phyloP scores from a whole-genome alignment of 2,113 vertebrate genomes.

The Telmatochromis bifrenatus region DNA sequence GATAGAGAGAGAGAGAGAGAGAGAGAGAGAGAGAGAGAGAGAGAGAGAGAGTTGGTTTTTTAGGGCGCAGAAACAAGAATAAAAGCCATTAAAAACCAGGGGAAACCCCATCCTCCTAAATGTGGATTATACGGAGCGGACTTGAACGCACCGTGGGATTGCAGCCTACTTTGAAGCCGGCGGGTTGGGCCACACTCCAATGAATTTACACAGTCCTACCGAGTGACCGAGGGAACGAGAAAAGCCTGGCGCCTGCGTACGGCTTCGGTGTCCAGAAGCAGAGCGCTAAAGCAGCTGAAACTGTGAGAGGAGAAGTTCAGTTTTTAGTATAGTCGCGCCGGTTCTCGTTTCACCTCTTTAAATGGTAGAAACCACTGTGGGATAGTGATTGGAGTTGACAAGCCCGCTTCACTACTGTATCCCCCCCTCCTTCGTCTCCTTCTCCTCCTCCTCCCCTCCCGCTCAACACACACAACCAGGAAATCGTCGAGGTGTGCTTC shows the following conservation, averaged over 20 bases:
- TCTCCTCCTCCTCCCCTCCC: constrained; percentile 39
- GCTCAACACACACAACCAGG: constrained; percentile 67
- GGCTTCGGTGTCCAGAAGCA: background rate
- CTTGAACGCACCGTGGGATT: constrained; percentile 22
- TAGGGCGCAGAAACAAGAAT: background rate
- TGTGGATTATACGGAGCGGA: background rate
- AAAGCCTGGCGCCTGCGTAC: background rate
- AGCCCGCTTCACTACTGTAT: constrained; percentile 69
- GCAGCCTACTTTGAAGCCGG: constrained; percentile 59
- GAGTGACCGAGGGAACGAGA: background rate
- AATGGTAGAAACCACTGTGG: constrained; percentile 20
- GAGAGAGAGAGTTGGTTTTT: background rate
- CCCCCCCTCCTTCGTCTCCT: background rate
- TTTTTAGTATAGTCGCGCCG: background rate
- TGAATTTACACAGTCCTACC: constrained; percentile 30
- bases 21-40: background rate
- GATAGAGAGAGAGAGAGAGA: too few relatives aligned
- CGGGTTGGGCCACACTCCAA: constrained; percentile 56
- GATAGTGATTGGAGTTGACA: constrained; percentile 74
- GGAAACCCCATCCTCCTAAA: background rate
- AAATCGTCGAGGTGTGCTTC: constrained; percentile 73
- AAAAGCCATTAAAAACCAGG: background rate
- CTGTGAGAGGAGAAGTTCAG: background rate
- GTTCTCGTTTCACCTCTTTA: background rate
- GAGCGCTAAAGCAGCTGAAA: background rate